Evolutionary conservation across 2,888 invertebrate species (phyloP).

Genomic region (Epiblema foenella): DNA sequence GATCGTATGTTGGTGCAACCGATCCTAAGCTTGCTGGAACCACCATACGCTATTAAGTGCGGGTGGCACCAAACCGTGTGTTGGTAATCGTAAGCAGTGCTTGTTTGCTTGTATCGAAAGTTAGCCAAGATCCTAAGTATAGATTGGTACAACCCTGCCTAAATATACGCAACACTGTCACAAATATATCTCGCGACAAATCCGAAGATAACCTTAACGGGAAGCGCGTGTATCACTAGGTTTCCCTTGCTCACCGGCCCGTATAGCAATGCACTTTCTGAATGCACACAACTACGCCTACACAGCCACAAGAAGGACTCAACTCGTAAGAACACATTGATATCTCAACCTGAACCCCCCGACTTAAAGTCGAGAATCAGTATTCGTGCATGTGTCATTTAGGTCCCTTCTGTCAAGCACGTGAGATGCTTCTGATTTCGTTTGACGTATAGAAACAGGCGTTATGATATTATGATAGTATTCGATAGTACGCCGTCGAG

Average conservation of each 20-base stretch:
- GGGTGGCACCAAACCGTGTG: no score
- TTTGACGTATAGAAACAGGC: slow-evolving; percentile 21
- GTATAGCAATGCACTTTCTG: slow-evolving; percentile 82
- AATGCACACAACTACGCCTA: slow-evolving; percentile 49
- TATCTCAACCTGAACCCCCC: not conserved
- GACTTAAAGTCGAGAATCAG: not conserved
- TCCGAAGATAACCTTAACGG: slow-evolving; percentile 36
- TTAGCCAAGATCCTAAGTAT: no score
- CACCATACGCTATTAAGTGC: no score
- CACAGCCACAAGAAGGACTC: not conserved
- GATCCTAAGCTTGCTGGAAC: no score
- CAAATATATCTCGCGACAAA: slow-evolving; percentile 1
- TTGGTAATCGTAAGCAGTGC: no score
- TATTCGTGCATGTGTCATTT: not conserved
- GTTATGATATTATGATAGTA: not conserved
- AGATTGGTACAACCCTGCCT: no score
- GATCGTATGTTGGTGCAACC: no score
- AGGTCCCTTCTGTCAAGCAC: not conserved
- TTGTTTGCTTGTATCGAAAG: no score
- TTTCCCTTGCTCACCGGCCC: slow-evolving; percentile 76
- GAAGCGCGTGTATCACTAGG: slow-evolving; percentile 60
- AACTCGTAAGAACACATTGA: not conserved
- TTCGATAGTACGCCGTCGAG: slow-evolving; percentile 1
- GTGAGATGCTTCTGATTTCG: slow-evolving; percentile 29
- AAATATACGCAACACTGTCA: not conserved